Evolutionary conservation across 2,888 invertebrate genomes (phyloP), one percentile per base, ranked within the genome.

Genomic region (Oligia strigilis): DNA sequence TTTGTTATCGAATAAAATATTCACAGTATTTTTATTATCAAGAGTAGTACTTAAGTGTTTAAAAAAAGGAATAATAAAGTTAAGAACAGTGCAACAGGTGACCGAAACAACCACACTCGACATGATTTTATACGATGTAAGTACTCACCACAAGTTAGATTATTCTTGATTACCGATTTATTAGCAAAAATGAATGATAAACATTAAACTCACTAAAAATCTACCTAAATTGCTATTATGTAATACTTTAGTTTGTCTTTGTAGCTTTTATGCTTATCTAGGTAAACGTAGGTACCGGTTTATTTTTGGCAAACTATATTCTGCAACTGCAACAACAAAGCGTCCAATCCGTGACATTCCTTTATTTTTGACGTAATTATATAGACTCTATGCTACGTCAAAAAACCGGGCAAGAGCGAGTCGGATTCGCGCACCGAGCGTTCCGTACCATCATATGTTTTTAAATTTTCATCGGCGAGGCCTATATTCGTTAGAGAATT

Each of bases 121-220:
- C 82, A 97, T 97, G 97, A 95, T 96, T 87, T 90, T 97, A 72
- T 96, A 96, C 84, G 96, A 96, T 82, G 97, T 97, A 91, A 96
- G 96, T 96, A 92, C 46, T 43, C 4, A 29, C 9, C 23, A 29
- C 6, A 40, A 17, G 36, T 19, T 55, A 52, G 14, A 43, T 49
- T 40, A 65, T 23, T 29, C 1, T 43, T 40, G 4, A n/a, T 19
- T 29, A 23, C 17, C 1, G 14, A 43, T 43, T 67, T 55, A 55
- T 40, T 72, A 64, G 58, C n/a, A 75, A 3, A 69, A 71, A 19
- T 58, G 0, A 82, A 43, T 23, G 6, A 29, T 19, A 62, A 2
- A 62, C 2, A 11, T 19, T 6, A 11, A 43, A 5, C 17, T 23
- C 14, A 40, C 29, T 4, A 29, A 29, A 8, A 55, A 55, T 17